These are phyloP conservation scores for Pachydiplax longipennis DNA, from an alignment of 2,888 invertebrate genomes.

Conservation along the genomic window DNA sequence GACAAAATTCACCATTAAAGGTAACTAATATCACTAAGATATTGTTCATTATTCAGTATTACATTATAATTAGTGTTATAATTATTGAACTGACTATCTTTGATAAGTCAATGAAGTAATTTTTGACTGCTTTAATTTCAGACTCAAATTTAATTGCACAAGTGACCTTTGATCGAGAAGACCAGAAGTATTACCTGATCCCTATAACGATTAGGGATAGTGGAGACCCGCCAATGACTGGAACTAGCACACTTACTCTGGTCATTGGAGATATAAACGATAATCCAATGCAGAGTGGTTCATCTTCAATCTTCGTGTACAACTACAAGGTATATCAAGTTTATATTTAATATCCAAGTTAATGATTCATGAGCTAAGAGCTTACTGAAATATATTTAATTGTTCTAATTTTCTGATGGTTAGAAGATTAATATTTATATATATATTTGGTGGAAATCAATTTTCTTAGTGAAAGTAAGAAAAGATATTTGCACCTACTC, in stretches of 20 bases:
- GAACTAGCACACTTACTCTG: slow-evolving; percentile 83
- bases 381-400: background rate
- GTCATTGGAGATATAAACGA: slow-evolving; percentile 96
- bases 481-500: no score
- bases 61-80: background rate
- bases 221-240: slow-evolving; percentile 75
- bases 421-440: no score
- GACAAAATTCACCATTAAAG: slow-evolving; percentile 74
- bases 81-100: background rate
- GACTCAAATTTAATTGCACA: slow-evolving; percentile 64
- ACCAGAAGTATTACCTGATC: slow-evolving; percentile 84
- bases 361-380: no score
- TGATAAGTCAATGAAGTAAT: background rate
- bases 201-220: slow-evolving; percentile 90
- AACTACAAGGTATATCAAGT: slow-evolving; percentile 77
- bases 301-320: slow-evolving; percentile 91
- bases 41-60: background rate
- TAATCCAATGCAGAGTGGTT: slow-evolving; percentile 86
- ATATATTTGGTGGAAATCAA: no score
- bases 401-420: background rate
- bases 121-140: background rate
- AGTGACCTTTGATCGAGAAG: slow-evolving; percentile 84
- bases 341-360: background rate
- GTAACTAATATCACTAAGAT: slow-evolving; percentile 57
- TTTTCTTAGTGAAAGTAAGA: no score